These are phyloP conservation scores for Coenonympha arcania DNA, from an alignment of 2,888 invertebrate genomes.

Conservation along the genomic window DNA sequence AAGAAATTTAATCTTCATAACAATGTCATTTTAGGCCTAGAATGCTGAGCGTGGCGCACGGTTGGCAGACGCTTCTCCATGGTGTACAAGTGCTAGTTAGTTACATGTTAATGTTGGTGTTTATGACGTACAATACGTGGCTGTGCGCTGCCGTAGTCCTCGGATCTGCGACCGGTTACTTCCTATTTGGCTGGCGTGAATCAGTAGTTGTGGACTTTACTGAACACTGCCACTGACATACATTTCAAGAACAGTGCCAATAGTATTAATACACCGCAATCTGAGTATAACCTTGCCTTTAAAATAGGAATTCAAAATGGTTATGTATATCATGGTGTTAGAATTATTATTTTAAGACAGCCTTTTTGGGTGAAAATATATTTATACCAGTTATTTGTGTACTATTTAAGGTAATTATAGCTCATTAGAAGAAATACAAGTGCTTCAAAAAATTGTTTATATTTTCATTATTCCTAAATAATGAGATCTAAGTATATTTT, in stretches of 20 bases:
- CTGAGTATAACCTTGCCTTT: slow-evolving; percentile 47
- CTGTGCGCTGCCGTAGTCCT: slow-evolving; percentile 90
- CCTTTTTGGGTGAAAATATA: slow-evolving; percentile 40
- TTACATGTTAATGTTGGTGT: slow-evolving; percentile 95
- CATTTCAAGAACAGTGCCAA: slow-evolving; percentile 29
- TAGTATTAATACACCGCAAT: slow-evolving; percentile 44
- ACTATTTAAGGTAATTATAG: slow-evolving; percentile 54
- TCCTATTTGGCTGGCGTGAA: slow-evolving; percentile 96
- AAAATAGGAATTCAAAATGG: slow-evolving; percentile 50
- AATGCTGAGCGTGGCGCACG: slow-evolving; percentile 88
- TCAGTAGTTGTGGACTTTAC: slow-evolving; percentile 94
- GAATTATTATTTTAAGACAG: slow-evolving; percentile 51
- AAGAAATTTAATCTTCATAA: not conserved
- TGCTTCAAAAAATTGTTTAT: slow-evolving; percentile 37
- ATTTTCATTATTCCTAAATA: not conserved
- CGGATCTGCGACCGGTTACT: slow-evolving; percentile 93
- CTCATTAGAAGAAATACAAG: slow-evolving; percentile 43
- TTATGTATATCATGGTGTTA: slow-evolving; percentile 53
- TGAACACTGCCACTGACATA: slow-evolving; percentile 91
- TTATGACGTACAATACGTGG: slow-evolving; percentile 98
- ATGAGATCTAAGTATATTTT: not conserved
- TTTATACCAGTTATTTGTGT: slow-evolving; percentile 64
- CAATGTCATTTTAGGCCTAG: slow-evolving; percentile 76
- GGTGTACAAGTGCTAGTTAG: slow-evolving; percentile 91
- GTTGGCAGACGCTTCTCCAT: slow-evolving; percentile 90